These are phyloP conservation scores for Zosterops hypoxanthus DNA, from an alignment of 2,113 vertebrate genomes.

Conservation along the genomic window DNA sequence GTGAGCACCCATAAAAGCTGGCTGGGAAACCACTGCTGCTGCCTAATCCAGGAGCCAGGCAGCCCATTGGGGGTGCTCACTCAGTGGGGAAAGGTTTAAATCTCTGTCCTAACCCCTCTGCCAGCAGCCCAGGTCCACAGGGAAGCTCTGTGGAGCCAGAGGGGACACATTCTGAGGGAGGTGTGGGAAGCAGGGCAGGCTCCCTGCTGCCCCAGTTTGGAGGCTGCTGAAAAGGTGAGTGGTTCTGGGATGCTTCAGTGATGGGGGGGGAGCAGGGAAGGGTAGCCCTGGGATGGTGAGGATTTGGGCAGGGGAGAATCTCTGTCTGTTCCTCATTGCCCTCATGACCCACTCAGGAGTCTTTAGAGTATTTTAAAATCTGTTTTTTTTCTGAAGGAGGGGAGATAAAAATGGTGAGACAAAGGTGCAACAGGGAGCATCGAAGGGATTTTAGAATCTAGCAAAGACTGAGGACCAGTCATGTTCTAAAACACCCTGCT, in stretches of 20 bases:
- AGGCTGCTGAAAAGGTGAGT: neutral
- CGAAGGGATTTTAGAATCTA: neutral
- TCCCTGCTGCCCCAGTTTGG: neutral
- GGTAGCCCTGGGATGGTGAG: neutral
- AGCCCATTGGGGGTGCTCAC: neutral
- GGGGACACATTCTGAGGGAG: neutral
- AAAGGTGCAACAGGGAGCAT: neutral
- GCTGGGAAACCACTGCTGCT: slow-evolving; percentile 8
- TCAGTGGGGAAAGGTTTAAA: neutral
- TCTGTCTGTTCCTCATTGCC: neutral
- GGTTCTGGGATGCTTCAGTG: neutral
- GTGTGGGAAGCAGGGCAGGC: neutral
- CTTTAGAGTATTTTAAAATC: too few relatives aligned
- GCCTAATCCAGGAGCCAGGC: slow-evolving; percentile 15
- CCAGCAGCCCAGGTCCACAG: neutral
- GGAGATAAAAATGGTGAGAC: too few relatives aligned
- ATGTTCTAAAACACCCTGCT: neutral
- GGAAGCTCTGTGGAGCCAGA: neutral
- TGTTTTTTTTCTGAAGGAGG: neutral
- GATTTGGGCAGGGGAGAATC: neutral
- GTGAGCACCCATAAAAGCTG: slow-evolving; percentile 82
- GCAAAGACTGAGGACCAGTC: neutral
- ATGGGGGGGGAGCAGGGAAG: neutral
- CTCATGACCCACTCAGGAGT: neutral
- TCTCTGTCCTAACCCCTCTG: neutral